Percentiles rank a stretch among this genome's conserved stretches.
phyloP scores from a whole-genome alignment of 2,113 vertebrate genomes.

The Cervus canadensis region DNA sequence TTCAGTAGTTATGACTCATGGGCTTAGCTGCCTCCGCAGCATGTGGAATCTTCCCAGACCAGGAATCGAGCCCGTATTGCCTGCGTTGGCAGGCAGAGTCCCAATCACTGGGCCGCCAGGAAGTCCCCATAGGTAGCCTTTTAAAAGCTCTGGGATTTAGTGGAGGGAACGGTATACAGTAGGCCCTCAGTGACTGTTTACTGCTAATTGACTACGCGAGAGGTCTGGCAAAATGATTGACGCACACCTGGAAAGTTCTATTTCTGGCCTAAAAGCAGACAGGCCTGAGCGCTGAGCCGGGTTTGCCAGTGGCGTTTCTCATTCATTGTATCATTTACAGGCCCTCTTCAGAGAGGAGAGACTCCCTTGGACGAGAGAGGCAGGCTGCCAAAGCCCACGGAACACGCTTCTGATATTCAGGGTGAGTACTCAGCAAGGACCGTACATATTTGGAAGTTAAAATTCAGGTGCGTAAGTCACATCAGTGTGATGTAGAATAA shows the following conservation, averaged over 20 bases:
- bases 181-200: not conserved
- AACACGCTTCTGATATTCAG: fast-evolving
- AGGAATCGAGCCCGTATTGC: fast-evolving
- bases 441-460: fast-evolving
- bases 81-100: not conserved
- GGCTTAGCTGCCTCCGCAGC: not conserved
- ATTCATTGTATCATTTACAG: not conserved
- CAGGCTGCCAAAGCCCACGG: fast-evolving
- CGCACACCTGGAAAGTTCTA: not conserved
- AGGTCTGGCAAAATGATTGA: not conserved
- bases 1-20: fast-evolving
- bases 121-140: not conserved
- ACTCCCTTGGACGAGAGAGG: not conserved
- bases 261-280: not conserved
- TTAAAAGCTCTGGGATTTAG: not conserved
- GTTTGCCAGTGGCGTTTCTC: not conserved
- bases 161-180: too few species aligned
- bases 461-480: fast-evolving
- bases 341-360: not conserved
- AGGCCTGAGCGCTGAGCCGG: not conserved
- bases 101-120: fast-evolving
- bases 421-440: not conserved
- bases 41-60: not conserved
- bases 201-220: fast-evolving
- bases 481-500: too few species aligned